Conservation (phyloP, 2,888 invertebrate genomes). For the Geotrupes spiniger region DNA sequence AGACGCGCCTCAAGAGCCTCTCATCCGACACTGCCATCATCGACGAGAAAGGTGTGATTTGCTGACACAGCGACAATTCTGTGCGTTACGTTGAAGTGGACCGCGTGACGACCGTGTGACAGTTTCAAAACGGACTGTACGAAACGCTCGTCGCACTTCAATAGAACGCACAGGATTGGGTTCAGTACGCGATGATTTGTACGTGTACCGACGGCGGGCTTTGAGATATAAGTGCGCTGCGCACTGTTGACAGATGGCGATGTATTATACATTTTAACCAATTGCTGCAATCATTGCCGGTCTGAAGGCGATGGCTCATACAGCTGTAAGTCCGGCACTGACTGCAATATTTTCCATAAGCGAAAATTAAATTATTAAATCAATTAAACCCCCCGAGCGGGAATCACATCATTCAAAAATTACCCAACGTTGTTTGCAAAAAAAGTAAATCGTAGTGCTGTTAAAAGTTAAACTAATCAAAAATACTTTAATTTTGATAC, state of each 20-base stretch:
- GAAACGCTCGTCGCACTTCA: slow-evolving; percentile 24
- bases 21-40: slow-evolving; percentile 79
- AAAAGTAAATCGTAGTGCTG: too few relatives aligned
- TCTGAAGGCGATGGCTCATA: too few relatives aligned
- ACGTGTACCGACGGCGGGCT: not conserved
- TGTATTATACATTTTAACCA: slow-evolving; percentile 25
- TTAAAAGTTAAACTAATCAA: too few relatives aligned
- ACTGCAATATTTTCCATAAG: too few relatives aligned
- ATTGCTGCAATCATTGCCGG: too few relatives aligned
- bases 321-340: too few relatives aligned
- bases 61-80: slow-evolving; percentile 96
- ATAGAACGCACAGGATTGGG: slow-evolving; percentile 43
- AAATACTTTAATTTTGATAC: too few relatives aligned
- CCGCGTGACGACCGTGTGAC: slow-evolving; percentile 88
- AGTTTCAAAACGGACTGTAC: slow-evolving; percentile 29
- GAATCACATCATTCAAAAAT: too few relatives aligned
- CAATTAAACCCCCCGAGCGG: too few relatives aligned
- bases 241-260: slow-evolving; percentile 9
- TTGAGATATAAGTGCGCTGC: not conserved
- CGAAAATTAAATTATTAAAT: too few relatives aligned
- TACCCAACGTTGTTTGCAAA: too few relatives aligned
- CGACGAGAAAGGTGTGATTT: slow-evolving; percentile 86
- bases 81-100: slow-evolving; percentile 90
- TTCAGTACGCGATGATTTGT: slow-evolving; percentile 1
- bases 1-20: slow-evolving; percentile 75